These are phyloP conservation scores for Trachythela sp. DNA, from an alignment of 64 coral and sea anemone genomes.

Conservation along the genomic window DNA sequence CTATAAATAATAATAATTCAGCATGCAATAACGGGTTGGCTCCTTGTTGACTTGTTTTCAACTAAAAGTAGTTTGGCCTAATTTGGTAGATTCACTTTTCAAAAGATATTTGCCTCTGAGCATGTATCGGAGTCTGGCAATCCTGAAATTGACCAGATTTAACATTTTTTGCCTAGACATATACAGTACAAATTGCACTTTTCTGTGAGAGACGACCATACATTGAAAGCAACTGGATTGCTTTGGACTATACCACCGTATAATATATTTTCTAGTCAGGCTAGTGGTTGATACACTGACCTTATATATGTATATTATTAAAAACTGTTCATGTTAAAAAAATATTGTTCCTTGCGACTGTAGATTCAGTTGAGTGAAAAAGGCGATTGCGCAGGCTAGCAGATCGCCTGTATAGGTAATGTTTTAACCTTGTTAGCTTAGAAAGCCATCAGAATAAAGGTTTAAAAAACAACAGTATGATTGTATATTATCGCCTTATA, in stretches of 20 bases:
- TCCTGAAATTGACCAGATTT: too few relatives aligned
- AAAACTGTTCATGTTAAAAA: not conserved
- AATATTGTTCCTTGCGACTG: not conserved
- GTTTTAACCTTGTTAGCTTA: not conserved
- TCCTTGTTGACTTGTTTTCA: too few relatives aligned
- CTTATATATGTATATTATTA: constrained; percentile 9
- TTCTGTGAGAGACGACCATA: not conserved
- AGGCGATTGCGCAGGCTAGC: not conserved
- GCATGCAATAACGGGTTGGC: too few relatives aligned
- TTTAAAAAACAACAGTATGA: not conserved
- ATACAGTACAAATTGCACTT: too few relatives aligned
- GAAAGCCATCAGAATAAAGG: not conserved
- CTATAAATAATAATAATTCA: too few relatives aligned
- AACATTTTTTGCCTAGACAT: too few relatives aligned
- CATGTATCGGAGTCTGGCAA: too few relatives aligned
- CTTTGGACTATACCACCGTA: not conserved
- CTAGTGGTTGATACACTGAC: constrained; percentile 11
- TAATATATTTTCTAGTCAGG: constrained; percentile 6
- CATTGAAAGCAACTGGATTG: constrained; percentile 1
- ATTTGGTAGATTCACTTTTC: too few relatives aligned
- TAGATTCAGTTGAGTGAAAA: constrained; percentile 7
- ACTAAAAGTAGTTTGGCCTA: too few relatives aligned
- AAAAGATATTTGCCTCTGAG: too few relatives aligned
- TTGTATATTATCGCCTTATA: not conserved
- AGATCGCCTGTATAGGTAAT: not conserved